phyloP scores from a whole-genome alignment of 1,140 invertebrate species.

The Heliconius eleuchia region DNA sequence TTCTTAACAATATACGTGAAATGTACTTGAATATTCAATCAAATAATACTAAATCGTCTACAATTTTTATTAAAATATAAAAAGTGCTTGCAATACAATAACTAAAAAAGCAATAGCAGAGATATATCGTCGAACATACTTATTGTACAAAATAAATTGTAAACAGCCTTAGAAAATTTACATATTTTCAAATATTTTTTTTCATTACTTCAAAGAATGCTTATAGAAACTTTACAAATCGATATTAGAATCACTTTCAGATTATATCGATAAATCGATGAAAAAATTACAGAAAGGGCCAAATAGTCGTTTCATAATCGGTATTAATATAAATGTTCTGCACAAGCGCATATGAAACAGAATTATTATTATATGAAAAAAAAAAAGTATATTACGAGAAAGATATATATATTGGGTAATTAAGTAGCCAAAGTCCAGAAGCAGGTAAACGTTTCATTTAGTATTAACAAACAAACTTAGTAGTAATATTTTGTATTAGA shows the following conservation, averaged over 20 bases:
- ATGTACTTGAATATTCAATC: not conserved
- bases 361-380: constrained; percentile 6
- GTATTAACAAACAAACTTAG: constrained; percentile 48
- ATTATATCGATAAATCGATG: no score
- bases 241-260: not conserved
- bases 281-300: not conserved
- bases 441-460: constrained; percentile 51
- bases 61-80: not conserved
- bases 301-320: constrained; percentile 9
- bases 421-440: constrained; percentile 55
- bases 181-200: not conserved
- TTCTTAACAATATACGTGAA: not conserved
- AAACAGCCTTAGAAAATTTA: not conserved
- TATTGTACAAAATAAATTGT: not conserved
- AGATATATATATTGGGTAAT: constrained; percentile 28
- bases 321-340: not conserved
- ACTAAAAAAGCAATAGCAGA: constrained; percentile 6
- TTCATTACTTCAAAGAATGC: not conserved
- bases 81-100: constrained; percentile 1
- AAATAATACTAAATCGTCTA: not conserved
- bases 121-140: not conserved
- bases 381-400: not conserved
- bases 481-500: constrained; percentile 62
- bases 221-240: not conserved
- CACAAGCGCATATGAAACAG: constrained; percentile 7